Evolutionary conservation across 2,888 invertebrate species (phyloP).

Genomic region (Hyalella azteca): DNA sequence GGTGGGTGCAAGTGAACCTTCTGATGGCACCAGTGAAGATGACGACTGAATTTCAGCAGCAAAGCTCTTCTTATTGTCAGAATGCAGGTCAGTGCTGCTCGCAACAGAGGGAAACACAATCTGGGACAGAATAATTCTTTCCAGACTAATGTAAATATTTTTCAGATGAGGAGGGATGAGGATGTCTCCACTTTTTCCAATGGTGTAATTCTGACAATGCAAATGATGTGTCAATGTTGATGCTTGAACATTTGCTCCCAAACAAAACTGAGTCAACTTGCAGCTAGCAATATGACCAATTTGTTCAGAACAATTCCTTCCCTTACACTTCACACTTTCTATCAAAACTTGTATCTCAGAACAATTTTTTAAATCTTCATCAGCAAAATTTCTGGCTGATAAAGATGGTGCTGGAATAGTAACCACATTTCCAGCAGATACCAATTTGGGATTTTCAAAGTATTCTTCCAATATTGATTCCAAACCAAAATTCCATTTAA

Average conservation of each 20-base stretch:
- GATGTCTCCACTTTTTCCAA: not conserved
- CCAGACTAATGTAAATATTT: not conserved
- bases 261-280: not conserved
- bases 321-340: not conserved
- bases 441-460: slow-evolving; percentile 46
- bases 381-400: not conserved
- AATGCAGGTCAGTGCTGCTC: too few relatives aligned
- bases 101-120: too few relatives aligned
- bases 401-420: slow-evolving; percentile 37
- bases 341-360: not conserved
- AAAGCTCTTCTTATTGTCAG: too few relatives aligned
- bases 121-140: not conserved
- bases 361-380: not conserved
- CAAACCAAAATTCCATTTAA: slow-evolving; percentile 40
- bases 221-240: not conserved
- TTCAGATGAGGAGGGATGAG: slow-evolving; percentile 9
- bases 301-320: not conserved
- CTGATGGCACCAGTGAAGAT: not conserved
- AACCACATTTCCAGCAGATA: slow-evolving; percentile 38
- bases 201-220: not conserved
- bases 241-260: not conserved
- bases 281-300: not conserved
- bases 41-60: too few relatives aligned
- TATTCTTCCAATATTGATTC: slow-evolving; percentile 43
- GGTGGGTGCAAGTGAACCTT: not conserved